phyloP scores from a whole-genome alignment of 2,113 vertebrate genomes.

The Rostratula benghalensis region DNA sequence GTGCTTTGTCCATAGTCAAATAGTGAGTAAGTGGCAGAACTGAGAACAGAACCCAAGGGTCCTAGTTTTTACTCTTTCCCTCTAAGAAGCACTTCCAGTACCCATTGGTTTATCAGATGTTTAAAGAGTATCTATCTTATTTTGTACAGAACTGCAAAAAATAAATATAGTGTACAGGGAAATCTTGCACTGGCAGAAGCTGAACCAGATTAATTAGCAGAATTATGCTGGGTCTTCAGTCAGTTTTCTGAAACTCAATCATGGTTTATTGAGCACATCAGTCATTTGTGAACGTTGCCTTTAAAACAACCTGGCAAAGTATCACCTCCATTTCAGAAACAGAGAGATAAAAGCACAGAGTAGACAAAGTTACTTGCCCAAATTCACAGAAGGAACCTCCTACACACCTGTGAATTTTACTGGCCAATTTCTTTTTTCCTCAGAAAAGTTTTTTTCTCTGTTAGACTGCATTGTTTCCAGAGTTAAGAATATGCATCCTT shows the following conservation, averaged over 20 bases:
- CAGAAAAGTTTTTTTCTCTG: neutral
- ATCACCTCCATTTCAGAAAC: neutral
- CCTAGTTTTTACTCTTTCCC: neutral
- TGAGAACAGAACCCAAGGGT: constrained; percentile 29
- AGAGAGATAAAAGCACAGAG: neutral
- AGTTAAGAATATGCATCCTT: neutral
- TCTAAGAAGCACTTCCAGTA: neutral
- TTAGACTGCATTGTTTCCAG: neutral
- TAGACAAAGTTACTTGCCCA: neutral
- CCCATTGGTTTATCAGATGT: neutral
- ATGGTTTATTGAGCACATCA: neutral
- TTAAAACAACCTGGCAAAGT: neutral
- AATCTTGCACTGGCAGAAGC: neutral
- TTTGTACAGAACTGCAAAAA: neutral
- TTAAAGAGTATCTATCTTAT: neutral
- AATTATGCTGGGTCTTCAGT: neutral
- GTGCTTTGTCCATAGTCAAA: constrained; percentile 47
- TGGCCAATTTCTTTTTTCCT: neutral
- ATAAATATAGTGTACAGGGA: neutral
- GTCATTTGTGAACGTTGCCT: neutral
- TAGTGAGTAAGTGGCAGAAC: constrained; percentile 13
- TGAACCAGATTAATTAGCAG: constrained; percentile 19
- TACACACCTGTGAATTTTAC: neutral
- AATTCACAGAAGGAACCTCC: neutral
- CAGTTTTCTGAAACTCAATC: constrained; percentile 1